phyloP scores from a whole-genome alignment of 1,140 invertebrate species.

The Stegodyphus mimosarum region DNA sequence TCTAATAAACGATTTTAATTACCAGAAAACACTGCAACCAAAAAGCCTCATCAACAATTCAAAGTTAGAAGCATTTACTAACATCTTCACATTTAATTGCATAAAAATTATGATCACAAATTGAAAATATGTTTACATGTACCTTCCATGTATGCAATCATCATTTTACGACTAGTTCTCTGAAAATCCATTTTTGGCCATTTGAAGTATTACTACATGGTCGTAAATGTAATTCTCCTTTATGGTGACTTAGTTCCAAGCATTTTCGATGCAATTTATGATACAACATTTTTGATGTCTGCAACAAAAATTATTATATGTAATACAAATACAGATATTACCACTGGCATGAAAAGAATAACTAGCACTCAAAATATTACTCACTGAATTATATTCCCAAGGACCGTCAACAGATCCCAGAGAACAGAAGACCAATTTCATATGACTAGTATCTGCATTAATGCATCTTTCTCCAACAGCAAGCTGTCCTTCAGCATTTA shows the following conservation, averaged over 20 bases:
- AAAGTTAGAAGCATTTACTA: too few relatives aligned
- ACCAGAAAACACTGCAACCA: too few relatives aligned
- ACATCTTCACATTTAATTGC: background rate
- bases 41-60: too few relatives aligned
- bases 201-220: conserved; percentile 86
- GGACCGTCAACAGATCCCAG: conserved; percentile 92
- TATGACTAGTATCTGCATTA: conserved; percentile 84
- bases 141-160: background rate
- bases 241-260: conserved; percentile 85
- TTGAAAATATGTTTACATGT: background rate
- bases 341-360: background rate
- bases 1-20: too few relatives aligned
- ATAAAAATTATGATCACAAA: background rate
- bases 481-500: conserved; percentile 94
- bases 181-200: conserved; percentile 89
- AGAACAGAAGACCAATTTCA: conserved; percentile 89
- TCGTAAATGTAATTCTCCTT: conserved; percentile 79
- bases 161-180: conserved; percentile 74
- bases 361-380: conserved; percentile 23
- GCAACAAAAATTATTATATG: conserved; percentile 63
- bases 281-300: conserved; percentile 79
- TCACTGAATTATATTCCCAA: conserved; percentile 81
- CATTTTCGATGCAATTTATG: conserved; percentile 86
- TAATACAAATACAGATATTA: conserved; percentile 9
- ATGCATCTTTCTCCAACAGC: conserved; percentile 96